phyloP scores from a whole-genome alignment of 2,888 invertebrate species.

The Macrostomum cliftonense region DNA sequence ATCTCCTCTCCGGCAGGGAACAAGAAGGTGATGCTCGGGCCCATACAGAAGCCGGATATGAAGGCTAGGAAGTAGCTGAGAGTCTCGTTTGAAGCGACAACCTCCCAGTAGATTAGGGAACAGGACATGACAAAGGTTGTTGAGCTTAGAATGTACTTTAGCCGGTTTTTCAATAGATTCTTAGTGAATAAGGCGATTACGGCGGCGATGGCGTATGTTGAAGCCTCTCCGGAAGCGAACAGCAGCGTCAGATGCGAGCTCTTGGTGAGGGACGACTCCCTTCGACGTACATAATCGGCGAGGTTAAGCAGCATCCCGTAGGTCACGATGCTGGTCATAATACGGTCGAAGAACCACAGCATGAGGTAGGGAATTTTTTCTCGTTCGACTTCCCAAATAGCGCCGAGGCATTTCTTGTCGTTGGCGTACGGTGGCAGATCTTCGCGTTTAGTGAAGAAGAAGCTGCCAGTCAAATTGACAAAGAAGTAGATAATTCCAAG shows the following conservation, averaged over 20 bases:
- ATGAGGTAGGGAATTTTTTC: conserved; percentile 5
- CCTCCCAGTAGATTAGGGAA: conserved; percentile 8
- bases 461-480: conserved; percentile 7
- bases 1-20: conserved; percentile 12
- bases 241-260: conserved; percentile 8
- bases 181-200: conserved; percentile 8
- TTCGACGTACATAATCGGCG: conserved; percentile 8
- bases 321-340: conserved; percentile 11
- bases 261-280: conserved; percentile 3
- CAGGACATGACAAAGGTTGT: conserved; percentile 8
- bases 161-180: conserved; percentile 6
- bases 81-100: not conserved
- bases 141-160: conserved; percentile 8
- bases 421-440: not conserved
- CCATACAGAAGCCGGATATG: conserved; percentile 10
- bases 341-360: conserved; percentile 11
- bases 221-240: conserved; percentile 11
- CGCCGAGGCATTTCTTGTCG: not conserved
- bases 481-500: conserved; percentile 11
- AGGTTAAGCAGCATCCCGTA: conserved; percentile 11
- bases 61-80: conserved; percentile 5
- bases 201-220: conserved; percentile 9
- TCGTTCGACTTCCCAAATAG: not conserved
- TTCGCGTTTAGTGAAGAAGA: conserved; percentile 3
- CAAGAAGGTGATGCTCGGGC: conserved; percentile 11